These are phyloP conservation scores for Lamprotornis superbus DNA, from an alignment of 2,113 vertebrate species.

Conservation along the genomic window DNA sequence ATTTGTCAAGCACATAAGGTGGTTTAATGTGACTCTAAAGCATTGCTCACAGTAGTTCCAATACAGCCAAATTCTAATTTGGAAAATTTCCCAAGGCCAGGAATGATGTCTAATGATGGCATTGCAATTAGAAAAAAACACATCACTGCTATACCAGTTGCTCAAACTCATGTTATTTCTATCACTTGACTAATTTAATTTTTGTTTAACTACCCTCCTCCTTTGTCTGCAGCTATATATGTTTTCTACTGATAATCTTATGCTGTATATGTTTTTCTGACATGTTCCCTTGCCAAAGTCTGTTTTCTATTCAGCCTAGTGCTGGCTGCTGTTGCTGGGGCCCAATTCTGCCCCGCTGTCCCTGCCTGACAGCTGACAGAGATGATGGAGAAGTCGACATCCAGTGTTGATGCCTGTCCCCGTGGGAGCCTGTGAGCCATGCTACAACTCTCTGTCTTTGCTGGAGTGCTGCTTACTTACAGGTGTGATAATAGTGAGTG, in stretches of 20 bases:
- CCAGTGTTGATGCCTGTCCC: background rate
- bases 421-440: fast-evolving
- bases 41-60: background rate
- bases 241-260: background rate
- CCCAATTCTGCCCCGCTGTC: background rate
- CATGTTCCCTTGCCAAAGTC: background rate
- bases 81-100: background rate
- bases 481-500: background rate
- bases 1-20: background rate
- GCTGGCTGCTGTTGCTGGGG: background rate
- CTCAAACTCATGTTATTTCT: background rate
- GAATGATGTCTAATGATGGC: background rate
- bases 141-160: background rate
- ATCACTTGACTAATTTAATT: background rate
- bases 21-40: background rate
- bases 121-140: background rate
- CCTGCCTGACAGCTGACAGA: background rate
- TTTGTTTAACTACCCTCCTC: background rate
- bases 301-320: background rate
- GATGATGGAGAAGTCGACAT: background rate
- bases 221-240: background rate
- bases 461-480: background rate
- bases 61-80: background rate
- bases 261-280: background rate
- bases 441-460: background rate